Base-by-base conservation (phyloP, 2,797 vertebrate species). In the Bradypodion pumilum region DNA sequence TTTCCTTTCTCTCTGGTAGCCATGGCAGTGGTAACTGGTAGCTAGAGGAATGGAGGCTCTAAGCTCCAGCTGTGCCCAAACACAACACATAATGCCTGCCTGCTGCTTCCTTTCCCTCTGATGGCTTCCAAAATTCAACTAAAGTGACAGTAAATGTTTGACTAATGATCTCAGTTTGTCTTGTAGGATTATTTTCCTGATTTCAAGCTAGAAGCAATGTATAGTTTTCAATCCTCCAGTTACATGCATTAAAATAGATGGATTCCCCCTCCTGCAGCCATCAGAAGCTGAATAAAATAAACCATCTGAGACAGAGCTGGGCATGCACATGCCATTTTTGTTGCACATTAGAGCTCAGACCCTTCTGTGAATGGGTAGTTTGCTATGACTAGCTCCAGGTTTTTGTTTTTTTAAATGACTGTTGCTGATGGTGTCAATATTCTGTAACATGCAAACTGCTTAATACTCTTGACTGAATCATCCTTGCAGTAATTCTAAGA, bases 151-250 rank as follows among this genome's bases (percentile, higher is more conserved):
- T 15, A 49, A 13, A 65, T 68, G 44, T 37, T 52, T 66, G 25
- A 16, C 63, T 46, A 49, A 42, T 1, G 27, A n/a, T 60, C 15
- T 84, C 78, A 46, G 21, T 21, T 84, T 35, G 56, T 76, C n/a
- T 1, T 72, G 59, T 25, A 74, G 16, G 1, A 0, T 0, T 81
- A n/a, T 21, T 68, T 73, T 7, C 49, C 10, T 9, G 1, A 60
- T 73, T 73, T 73, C 27, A 23, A 60, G 35, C 69, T 72, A 44
- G 52, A 73, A 29, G 49, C 52, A 73, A 49, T 32, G 44, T 63
- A 23, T 16, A 9, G 8, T 27, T 32, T 68, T 79, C 78, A 79
- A 44, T 66, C 44, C n/a, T 79, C 44, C 52, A 21, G 78, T 68
- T 68, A 68, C 63, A 7, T 79, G 27, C 52, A 79, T 68, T 68